A percentile compares a stretch with the other conserved stretches of the same genome.
Conservation (phyloP, 2,113 vertebrate genomes). For the Tylochromis polylepis region DNA sequence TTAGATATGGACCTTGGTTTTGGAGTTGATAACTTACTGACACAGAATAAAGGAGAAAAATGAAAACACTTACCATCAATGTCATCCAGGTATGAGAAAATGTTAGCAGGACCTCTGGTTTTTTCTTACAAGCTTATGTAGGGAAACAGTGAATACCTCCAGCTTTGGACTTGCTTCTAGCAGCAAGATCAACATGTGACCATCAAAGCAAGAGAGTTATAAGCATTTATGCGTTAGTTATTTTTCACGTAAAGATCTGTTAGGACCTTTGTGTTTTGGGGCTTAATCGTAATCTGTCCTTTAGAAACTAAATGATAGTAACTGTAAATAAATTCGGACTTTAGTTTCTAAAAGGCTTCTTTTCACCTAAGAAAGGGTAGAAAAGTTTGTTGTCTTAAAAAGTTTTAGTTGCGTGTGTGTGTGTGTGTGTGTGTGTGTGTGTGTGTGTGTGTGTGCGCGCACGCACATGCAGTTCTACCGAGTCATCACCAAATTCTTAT, state of each 20-base stretch:
- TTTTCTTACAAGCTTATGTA: background rate
- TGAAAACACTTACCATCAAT: background rate
- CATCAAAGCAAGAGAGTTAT: background rate
- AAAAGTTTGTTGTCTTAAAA: background rate
- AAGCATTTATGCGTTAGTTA: background rate
- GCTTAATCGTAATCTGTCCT: background rate
- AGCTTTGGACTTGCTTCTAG: background rate
- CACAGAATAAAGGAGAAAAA: background rate
- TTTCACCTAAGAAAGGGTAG: background rate
- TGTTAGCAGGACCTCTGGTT: background rate
- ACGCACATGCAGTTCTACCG: background rate
- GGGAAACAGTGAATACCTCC: background rate
- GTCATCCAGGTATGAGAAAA: background rate
- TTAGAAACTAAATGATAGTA: background rate
- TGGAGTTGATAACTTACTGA: background rate
- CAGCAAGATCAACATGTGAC: background rate
- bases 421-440: background rate
- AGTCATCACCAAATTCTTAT: background rate
- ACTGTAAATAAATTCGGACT: background rate
- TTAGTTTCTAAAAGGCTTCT: background rate
- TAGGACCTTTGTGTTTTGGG: background rate
- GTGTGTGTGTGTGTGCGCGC: background rate
- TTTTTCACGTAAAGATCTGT: background rate
- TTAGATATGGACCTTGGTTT: background rate
- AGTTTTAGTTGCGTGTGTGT: background rate